Conservation (phyloP, 2,797 vertebrate genomes). For the Intellagama lesueurii region DNA sequence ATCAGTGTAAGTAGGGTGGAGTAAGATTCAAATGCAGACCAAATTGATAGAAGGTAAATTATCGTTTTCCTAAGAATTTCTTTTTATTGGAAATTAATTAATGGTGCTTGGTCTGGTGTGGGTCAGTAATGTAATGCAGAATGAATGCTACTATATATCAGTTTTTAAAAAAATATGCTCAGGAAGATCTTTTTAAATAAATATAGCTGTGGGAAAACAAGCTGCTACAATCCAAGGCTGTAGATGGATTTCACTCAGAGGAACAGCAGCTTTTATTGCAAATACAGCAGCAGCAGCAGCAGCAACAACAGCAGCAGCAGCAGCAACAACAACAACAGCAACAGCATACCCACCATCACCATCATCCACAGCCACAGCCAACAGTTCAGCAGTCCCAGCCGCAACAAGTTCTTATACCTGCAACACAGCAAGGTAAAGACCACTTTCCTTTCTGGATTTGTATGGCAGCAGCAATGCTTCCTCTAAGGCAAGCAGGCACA, state of each 20-base stretch:
- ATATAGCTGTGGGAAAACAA: conserved; percentile 97
- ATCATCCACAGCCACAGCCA: conserved; percentile 83
- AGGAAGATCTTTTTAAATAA: conserved; percentile 52
- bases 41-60: not conserved
- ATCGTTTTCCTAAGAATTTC: not conserved
- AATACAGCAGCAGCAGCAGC: conserved; percentile 80
- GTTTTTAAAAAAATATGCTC: not conserved
- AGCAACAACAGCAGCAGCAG: conserved; percentile 81
- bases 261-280: conserved; percentile 93
- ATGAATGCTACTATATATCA: not conserved
- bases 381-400: conserved; percentile 82
- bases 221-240: conserved; percentile 96
- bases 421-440: conserved; percentile 88
- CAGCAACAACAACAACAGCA: conserved; percentile 83
- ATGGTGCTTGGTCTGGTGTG: too few relatives aligned
- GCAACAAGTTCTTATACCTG: conserved; percentile 92
- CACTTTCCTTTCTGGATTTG: conserved; percentile 18
- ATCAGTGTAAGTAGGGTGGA: not conserved
- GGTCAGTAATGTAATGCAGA: not conserved
- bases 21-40: not conserved
- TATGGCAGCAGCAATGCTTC: not conserved
- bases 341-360: conserved; percentile 76
- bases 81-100: not conserved
- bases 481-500: too few relatives aligned
- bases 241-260: conserved; percentile 97